Percentiles rank a stretch among this genome's conserved stretches.
Evolutionary conservation across 2,113 vertebrate genomes (phyloP).

Genomic region (Hoplias malabaricus): DNA sequence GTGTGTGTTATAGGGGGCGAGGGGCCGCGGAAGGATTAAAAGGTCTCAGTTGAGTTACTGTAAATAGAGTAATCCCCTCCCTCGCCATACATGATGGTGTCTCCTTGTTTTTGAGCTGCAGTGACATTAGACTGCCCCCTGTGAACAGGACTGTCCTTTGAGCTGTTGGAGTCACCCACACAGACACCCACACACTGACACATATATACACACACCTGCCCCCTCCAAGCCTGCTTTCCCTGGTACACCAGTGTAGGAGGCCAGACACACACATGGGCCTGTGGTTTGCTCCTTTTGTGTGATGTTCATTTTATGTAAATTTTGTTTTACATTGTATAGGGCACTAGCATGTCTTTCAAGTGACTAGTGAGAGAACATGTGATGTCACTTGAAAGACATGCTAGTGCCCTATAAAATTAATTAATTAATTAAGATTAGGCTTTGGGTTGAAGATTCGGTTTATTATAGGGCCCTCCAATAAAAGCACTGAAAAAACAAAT

Average conservation of each 20-base stretch:
- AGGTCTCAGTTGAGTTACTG: constrained; percentile 63
- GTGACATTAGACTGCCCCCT: constrained; percentile 52
- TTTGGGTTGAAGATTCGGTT: no score
- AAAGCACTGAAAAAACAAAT: no score
- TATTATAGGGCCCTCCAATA: no score
- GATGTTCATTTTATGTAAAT: no score
- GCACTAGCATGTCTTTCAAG: not conserved
- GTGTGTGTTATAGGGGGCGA: constrained; percentile 19
- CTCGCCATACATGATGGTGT: constrained; percentile 32
- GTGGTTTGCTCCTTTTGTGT: no score
- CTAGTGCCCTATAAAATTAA: no score
- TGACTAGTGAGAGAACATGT: no score
- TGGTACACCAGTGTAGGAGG: no score
- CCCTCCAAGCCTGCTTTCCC: not conserved
- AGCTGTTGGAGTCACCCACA: not conserved
- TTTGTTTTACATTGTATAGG: no score
- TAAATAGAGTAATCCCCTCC: constrained; percentile 70
- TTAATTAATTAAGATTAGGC: no score
- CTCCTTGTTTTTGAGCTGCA: constrained; percentile 30
- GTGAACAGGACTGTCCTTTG: not conserved
- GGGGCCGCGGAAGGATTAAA: constrained; percentile 61
- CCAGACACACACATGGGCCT: no score
- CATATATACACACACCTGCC: not conserved
- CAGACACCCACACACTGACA: not conserved
- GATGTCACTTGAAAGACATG: not conserved